phyloP scores from a whole-genome alignment of 35 echinoderm and acorn worm species.

The Lytechinus pictus region DNA sequence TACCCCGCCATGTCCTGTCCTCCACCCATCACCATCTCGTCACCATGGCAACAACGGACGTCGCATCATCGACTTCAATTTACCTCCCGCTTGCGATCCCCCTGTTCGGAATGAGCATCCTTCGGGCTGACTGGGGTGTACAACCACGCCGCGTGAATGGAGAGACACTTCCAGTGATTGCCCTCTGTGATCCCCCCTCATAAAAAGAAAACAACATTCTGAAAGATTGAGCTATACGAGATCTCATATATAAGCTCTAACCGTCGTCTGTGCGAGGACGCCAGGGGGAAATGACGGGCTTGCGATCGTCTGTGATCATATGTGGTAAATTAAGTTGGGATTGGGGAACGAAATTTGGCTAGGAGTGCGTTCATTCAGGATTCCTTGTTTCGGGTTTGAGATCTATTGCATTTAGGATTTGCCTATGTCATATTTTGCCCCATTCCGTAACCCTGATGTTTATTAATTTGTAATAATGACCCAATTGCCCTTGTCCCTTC shows the following conservation, averaged over 20 bases:
- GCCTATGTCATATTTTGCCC: too few relatives aligned
- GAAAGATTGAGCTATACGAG: neutral
- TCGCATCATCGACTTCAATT: constrained; percentile 18
- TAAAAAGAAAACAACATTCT: neutral
- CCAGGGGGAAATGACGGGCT: neutral
- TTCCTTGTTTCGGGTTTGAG: neutral
- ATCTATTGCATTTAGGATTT: too few relatives aligned
- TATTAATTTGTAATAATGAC: too few relatives aligned
- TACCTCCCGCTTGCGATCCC: neutral
- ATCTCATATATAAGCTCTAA: neutral
- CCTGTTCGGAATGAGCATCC: neutral
- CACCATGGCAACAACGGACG: neutral
- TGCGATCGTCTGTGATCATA: neutral
- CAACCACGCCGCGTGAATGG: neutral
- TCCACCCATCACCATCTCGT: neutral
- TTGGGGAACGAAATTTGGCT: neutral
- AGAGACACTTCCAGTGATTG: neutral
- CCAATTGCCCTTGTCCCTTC: too few relatives aligned
- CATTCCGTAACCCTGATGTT: too few relatives aligned
- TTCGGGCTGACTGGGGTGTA: neutral
- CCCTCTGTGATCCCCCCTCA: neutral
- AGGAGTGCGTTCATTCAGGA: neutral
- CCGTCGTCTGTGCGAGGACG: neutral
- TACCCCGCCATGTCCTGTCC: neutral
- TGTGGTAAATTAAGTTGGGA: neutral